phyloP scores from a whole-genome alignment of 2,888 invertebrate species.

The Macropis europaea region DNA sequence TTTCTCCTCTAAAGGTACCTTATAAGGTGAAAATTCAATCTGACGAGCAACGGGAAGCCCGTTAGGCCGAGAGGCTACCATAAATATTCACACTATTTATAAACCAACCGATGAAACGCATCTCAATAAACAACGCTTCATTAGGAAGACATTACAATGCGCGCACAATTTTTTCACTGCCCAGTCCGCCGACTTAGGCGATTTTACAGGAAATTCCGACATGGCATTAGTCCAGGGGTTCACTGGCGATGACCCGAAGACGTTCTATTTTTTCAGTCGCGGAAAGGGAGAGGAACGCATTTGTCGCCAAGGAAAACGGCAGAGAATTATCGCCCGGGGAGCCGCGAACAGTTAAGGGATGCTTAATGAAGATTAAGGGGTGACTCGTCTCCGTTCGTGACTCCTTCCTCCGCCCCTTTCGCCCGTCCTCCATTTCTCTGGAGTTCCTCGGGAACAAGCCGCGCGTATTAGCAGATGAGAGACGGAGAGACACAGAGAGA shows the following conservation, averaged over 20 bases:
- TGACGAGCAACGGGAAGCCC: too few relatives aligned
- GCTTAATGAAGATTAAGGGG: slow-evolving; percentile 69
- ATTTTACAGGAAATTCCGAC: too few relatives aligned
- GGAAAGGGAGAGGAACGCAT: slow-evolving; percentile 2
- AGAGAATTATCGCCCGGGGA: slow-evolving; percentile 54
- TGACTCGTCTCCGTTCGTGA: slow-evolving; percentile 51
- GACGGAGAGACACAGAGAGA: too few relatives aligned
- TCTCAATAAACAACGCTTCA: too few relatives aligned
- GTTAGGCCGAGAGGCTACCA: too few relatives aligned
- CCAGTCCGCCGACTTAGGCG: too few relatives aligned
- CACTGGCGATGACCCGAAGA: slow-evolving; percentile 17
- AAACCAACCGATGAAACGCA: too few relatives aligned
- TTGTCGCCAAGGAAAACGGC: slow-evolving; percentile 33
- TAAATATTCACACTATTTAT: too few relatives aligned
- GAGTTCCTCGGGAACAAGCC: slow-evolving; percentile 26
- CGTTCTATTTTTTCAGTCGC: slow-evolving; percentile 14
- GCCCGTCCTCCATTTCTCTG: neutral
- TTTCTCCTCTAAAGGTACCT: neutral
- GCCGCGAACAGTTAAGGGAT: slow-evolving; percentile 65
- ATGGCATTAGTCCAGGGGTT: slow-evolving; percentile 1
- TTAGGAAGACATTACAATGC: too few relatives aligned
- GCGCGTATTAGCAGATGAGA: slow-evolving; percentile 32
- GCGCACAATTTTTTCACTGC: too few relatives aligned
- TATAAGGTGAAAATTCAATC: too few relatives aligned
- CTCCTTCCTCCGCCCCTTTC: neutral